Evolutionary conservation across 2,888 invertebrate species (phyloP).

Genomic region (Cheilosia vernalis): DNA sequence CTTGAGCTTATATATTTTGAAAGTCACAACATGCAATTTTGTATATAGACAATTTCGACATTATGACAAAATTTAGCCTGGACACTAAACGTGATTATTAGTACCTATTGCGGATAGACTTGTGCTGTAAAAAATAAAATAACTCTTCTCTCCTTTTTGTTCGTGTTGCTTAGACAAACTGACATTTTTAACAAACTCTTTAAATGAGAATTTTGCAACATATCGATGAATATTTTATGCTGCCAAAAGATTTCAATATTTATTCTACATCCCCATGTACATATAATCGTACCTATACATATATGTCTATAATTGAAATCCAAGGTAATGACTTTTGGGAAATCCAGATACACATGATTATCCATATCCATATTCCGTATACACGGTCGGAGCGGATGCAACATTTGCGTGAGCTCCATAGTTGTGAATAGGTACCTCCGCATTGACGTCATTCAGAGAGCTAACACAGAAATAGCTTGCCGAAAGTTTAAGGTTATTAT

Average conservation of each 20-base stretch:
- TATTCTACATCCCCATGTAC: not conserved
- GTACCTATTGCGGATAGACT: too few relatives aligned
- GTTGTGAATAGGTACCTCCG: not conserved
- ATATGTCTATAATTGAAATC: not conserved
- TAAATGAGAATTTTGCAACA: too few relatives aligned
- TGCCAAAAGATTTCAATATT: not conserved
- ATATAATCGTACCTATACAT: not conserved
- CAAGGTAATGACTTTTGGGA: not conserved
- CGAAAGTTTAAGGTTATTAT: not conserved
- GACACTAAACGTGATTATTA: too few relatives aligned
- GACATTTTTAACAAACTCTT: too few relatives aligned
- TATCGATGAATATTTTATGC: too few relatives aligned
- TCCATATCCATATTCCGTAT: not conserved
- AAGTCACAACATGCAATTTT: too few relatives aligned
- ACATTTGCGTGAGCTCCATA: not conserved
- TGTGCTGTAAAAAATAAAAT: too few relatives aligned
- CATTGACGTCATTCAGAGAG: not conserved
- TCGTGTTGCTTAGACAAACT: too few relatives aligned
- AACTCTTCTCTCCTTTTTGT: too few relatives aligned
- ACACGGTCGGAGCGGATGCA: not conserved
- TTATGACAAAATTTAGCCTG: too few relatives aligned
- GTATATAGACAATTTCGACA: too few relatives aligned
- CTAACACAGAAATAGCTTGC: not conserved
- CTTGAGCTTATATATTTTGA: too few relatives aligned
- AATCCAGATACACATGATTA: conserved; percentile 1